A percentile compares a stretch with the other conserved stretches of the same genome.
Evolutionary conservation across 2,888 invertebrate genomes (phyloP).

Genomic region (Meteorus cinctellus): DNA sequence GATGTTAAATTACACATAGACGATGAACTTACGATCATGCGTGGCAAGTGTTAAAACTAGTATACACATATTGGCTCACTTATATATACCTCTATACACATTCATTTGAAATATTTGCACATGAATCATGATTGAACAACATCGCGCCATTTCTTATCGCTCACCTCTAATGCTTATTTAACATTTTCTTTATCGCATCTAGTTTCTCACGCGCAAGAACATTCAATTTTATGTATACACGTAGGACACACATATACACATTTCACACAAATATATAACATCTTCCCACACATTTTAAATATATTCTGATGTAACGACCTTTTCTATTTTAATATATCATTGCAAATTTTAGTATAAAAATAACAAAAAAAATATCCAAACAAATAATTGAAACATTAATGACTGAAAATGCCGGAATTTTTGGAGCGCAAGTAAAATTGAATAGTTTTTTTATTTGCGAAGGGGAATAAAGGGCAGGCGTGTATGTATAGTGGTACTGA

Average conservation of each 20-base stretch:
- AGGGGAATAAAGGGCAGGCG: slow-evolving; percentile 19
- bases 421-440: too few relatives aligned
- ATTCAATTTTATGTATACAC: not conserved
- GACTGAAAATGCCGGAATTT: not conserved
- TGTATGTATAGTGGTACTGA: slow-evolving; percentile 24
- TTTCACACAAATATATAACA: not conserved
- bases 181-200: slow-evolving; percentile 26
- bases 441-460: not conserved
- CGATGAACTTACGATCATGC: too few relatives aligned
- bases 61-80: not conserved
- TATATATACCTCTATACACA: not conserved
- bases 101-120: not conserved
- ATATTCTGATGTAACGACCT: not conserved
- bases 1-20: too few relatives aligned
- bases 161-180: slow-evolving; percentile 20
- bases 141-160: slow-evolving; percentile 7
- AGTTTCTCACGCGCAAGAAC: slow-evolving; percentile 7
- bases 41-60: not conserved
- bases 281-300: not conserved
- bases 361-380: slow-evolving; percentile 20
- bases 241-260: not conserved
- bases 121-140: slow-evolving; percentile 19
- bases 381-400: not conserved
- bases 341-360: not conserved
- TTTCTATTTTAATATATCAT: not conserved